Conservation (phyloP, 2,113 vertebrate genomes). For the Myotis lucifugus region DNA sequence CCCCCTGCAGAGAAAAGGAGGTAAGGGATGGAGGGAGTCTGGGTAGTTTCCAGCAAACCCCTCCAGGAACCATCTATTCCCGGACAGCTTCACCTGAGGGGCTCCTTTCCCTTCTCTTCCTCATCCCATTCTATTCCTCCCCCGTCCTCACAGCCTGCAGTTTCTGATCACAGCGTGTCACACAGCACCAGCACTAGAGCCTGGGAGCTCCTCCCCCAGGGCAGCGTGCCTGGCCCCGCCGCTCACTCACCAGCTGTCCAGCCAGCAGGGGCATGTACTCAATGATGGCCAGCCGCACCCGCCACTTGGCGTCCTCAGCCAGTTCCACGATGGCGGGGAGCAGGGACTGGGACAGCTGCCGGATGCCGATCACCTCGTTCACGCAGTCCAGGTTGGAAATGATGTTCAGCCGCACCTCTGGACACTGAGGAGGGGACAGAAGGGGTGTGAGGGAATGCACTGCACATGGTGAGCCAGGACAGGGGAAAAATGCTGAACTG, state of each 20-base stretch:
- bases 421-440: conserved; percentile 73
- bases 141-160: background rate
- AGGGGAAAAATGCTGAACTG: accelerated
- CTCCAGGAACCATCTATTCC: background rate
- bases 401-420: conserved; percentile 86
- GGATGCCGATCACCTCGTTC: conserved; percentile 87
- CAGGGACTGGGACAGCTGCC: conserved; percentile 87
- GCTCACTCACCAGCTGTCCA: conserved; percentile 83
- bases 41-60: accelerated
- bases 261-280: conserved; percentile 88
- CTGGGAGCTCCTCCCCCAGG: too few relatives aligned
- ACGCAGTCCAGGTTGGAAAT: conserved; percentile 88
- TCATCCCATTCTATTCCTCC: background rate
- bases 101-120: background rate
- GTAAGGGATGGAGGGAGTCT: too few relatives aligned
- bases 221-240: too few relatives aligned
- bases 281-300: conserved; percentile 86
- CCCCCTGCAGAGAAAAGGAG: conserved; percentile 76
- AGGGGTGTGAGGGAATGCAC: background rate
- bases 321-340: conserved; percentile 88
- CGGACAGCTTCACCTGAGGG: background rate
- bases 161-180: accelerated
- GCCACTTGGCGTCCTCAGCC: conserved; percentile 88
- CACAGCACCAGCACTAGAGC: accelerated
- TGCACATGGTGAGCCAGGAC: accelerated